Conservation (phyloP, 1,140 invertebrate genomes). For the Procambarus virginalis region DNA sequence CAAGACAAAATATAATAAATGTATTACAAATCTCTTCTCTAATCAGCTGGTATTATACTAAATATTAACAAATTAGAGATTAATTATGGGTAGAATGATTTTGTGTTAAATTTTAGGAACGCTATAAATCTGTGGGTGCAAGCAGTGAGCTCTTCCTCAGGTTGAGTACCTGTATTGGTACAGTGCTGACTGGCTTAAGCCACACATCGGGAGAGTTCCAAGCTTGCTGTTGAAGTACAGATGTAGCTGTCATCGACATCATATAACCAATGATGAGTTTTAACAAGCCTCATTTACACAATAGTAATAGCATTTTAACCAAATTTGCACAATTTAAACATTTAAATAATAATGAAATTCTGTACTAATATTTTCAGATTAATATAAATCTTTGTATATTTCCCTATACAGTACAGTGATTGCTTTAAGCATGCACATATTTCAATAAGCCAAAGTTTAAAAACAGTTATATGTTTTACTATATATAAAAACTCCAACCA, state of each 20-base stretch:
- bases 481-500: background rate
- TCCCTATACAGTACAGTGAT: too few relatives aligned
- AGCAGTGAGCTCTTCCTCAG: slow-evolving; percentile 16
- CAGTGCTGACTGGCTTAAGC: slow-evolving; percentile 62
- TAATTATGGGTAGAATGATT: background rate
- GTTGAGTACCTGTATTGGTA: slow-evolving; percentile 51
- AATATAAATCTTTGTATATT: background rate
- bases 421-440: background rate
- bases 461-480: background rate
- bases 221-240: slow-evolving; percentile 59
- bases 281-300: background rate
- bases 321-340: background rate
- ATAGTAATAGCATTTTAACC: background rate
- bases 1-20: background rate
- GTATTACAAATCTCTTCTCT: too few relatives aligned
- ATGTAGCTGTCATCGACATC: slow-evolving; percentile 20
- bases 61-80: background rate
- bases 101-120: slow-evolving; percentile 13
- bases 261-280: background rate
- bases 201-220: slow-evolving; percentile 61
- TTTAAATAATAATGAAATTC: background rate
- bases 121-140: slow-evolving; percentile 1
- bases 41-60: too few relatives aligned
- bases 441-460: background rate
- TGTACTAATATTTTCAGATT: background rate